Percentiles rank a stretch among this genome's conserved stretches.
phyloP scores from a whole-genome alignment of 2,797 vertebrate species.

The Enteromius anoplus region DNA sequence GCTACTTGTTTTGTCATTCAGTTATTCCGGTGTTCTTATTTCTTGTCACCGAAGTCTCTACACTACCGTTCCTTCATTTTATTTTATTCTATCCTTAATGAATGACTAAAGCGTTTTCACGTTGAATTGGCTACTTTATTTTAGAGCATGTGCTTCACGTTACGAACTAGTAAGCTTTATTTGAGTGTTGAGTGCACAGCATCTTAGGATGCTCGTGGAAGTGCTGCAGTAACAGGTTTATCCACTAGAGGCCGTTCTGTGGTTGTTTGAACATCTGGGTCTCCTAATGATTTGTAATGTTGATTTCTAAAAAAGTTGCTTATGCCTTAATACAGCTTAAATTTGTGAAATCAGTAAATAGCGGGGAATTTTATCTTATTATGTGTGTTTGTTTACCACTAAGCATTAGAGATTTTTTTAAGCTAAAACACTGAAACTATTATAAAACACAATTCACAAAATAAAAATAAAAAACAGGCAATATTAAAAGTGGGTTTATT shows the following conservation, averaged over 20 bases:
- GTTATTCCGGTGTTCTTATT: neutral
- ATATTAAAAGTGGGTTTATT: neutral
- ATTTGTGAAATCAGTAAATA: neutral
- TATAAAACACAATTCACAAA: neutral
- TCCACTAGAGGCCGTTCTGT: slow-evolving; percentile 73
- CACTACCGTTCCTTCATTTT: neutral
- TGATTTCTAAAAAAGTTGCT: neutral
- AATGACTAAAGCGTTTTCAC: neutral
- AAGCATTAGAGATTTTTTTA: neutral
- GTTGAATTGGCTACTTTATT: neutral
- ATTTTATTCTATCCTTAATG: neutral
- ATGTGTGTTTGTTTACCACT: too few relatives aligned
- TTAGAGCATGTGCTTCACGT: neutral
- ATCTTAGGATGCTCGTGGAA: slow-evolving; percentile 42
- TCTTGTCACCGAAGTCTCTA: neutral
- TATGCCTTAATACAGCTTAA: neutral
- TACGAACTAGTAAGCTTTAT: neutral
- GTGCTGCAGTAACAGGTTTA: slow-evolving; percentile 59
- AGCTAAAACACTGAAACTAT: neutral
- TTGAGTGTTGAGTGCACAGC: neutral
- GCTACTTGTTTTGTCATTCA: slow-evolving; percentile 5
- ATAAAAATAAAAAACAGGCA: neutral
- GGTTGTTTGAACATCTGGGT: slow-evolving; percentile 3
- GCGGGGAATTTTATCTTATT: too few relatives aligned
- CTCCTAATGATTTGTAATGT: neutral